Evolutionary conservation across 2,888 invertebrate species (phyloP).

Genomic region (Dolichomitus sp.): DNA sequence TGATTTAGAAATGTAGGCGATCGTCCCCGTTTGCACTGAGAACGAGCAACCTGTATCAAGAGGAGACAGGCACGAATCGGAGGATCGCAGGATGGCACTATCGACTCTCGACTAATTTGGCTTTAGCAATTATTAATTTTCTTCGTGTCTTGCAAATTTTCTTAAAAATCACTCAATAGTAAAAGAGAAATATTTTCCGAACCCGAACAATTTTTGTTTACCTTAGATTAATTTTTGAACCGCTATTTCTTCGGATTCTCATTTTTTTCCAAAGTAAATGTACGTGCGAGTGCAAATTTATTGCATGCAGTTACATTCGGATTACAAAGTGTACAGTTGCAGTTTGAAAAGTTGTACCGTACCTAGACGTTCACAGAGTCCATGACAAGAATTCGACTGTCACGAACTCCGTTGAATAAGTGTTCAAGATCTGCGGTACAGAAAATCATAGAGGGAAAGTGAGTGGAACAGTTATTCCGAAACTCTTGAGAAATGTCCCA

Average conservation of each 20-base stretch:
- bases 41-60: too few species aligned
- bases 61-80: too few species aligned
- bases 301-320: not conserved
- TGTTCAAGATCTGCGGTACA: not conserved
- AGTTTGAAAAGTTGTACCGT: constrained; percentile 42
- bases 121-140: too few species aligned
- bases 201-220: too few species aligned
- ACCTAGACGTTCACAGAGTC: constrained; percentile 11
- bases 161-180: too few species aligned
- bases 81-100: too few species aligned
- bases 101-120: too few species aligned
- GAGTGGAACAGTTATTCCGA: constrained; percentile 8
- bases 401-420: constrained; percentile 45
- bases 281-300: not conserved
- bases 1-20: too few species aligned
- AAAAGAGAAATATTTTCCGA: too few species aligned
- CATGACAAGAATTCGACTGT: constrained; percentile 17
- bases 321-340: not conserved
- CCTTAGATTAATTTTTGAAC: not conserved
- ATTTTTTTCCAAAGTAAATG: not conserved
- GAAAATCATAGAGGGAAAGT: not conserved
- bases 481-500: constrained; percentile 52
- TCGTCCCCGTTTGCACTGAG: too few species aligned
- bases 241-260: not conserved
- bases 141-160: too few species aligned